phyloP scores from a whole-genome alignment of 2,113 vertebrate species.

The Labeo catla region DNA sequence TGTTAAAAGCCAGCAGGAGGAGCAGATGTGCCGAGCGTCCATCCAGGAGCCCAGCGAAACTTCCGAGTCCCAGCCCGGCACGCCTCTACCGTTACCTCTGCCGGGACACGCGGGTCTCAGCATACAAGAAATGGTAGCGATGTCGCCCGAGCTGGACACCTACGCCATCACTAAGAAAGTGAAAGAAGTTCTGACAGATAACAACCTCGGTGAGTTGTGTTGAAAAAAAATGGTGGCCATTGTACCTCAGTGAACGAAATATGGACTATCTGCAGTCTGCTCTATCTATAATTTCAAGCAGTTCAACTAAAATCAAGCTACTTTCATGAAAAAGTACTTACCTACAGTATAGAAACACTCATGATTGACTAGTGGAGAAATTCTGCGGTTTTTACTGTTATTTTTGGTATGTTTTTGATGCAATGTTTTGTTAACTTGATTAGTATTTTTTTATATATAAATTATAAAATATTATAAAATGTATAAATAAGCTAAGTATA shows the following conservation, averaged over 20 bases:
- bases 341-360: neutral
- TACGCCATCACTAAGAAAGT: slow-evolving; percentile 91
- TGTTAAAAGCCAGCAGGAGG: slow-evolving; percentile 84
- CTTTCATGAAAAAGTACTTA: neutral
- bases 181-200: slow-evolving; percentile 90
- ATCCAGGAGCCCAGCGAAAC: slow-evolving; percentile 78
- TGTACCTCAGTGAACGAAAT: neutral
- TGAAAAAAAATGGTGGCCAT: too few species aligned
- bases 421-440: neutral
- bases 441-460: neutral
- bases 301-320: neutral
- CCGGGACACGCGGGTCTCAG: slow-evolving; percentile 85
- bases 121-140: slow-evolving; percentile 87
- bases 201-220: slow-evolving; percentile 84
- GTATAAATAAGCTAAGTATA: too few species aligned
- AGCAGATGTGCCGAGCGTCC: slow-evolving; percentile 71
- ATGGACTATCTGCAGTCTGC: neutral
- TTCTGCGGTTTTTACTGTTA: neutral
- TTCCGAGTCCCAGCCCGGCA: slow-evolving; percentile 78
- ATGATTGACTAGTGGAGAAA: neutral
- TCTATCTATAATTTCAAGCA: neutral
- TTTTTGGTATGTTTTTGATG: neutral
- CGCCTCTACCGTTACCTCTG: slow-evolving; percentile 72
- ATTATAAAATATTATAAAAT: too few species aligned
- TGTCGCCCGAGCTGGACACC: slow-evolving; percentile 89